Percentiles rank a stretch among this genome's conserved stretches.
These are phyloP conservation scores for Odocoileus hemionus DNA, from an alignment of 2,113 vertebrate species.

Conservation along the genomic window DNA sequence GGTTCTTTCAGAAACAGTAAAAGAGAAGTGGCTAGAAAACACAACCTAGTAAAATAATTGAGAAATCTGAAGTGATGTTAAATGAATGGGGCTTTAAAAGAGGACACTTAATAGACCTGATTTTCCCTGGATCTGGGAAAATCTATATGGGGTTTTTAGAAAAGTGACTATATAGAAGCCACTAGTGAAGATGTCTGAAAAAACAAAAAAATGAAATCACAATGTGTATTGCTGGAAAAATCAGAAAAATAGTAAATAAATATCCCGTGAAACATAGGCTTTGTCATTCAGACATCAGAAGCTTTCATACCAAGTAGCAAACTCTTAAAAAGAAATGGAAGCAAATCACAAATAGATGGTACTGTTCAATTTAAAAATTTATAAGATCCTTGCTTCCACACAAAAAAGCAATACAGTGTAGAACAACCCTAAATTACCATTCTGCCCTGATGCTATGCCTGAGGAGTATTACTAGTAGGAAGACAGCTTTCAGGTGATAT, in stretches of 20 bases:
- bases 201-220: slow-evolving; percentile 35
- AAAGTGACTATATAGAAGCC: background rate
- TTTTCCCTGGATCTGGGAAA: background rate
- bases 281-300: background rate
- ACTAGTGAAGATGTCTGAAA: background rate
- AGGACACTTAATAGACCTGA: background rate
- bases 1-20: background rate
- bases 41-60: background rate
- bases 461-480: background rate
- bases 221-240: background rate
- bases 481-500: slow-evolving; percentile 35
- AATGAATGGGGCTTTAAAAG: background rate
- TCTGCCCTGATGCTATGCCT: background rate
- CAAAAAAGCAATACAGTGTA: background rate
- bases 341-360: background rate
- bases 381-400: background rate
- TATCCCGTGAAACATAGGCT: background rate
- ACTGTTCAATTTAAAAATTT: slow-evolving; percentile 1
- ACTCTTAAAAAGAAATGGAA: background rate
- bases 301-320: background rate
- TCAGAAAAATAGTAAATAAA: background rate
- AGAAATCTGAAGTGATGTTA: background rate
- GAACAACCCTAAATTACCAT: background rate
- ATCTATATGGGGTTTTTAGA: background rate
- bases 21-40: background rate